Percentiles rank a stretch among this genome's conserved stretches.
phyloP scores from a whole-genome alignment of 1,140 invertebrate species.

The Manduca sexta region DNA sequence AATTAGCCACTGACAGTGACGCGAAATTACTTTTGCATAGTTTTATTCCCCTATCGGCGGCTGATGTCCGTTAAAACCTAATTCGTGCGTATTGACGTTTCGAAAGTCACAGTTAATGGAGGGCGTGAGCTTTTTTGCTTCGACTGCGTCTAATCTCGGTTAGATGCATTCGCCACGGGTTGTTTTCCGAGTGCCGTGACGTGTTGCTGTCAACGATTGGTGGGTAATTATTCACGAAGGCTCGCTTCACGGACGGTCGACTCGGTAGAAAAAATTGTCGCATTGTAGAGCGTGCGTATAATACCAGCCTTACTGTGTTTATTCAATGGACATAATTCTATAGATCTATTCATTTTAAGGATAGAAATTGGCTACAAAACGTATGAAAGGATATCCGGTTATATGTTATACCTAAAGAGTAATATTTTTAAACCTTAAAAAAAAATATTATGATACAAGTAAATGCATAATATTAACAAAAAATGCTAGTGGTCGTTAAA shows the following conservation, averaged over 20 bases:
- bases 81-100: slow-evolving; percentile 68
- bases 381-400: no score
- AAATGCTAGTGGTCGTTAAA: no score
- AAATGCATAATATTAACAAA: no score
- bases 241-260: slow-evolving; percentile 38
- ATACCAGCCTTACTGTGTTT: neutral
- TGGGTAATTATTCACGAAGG: slow-evolving; percentile 66
- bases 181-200: slow-evolving; percentile 59
- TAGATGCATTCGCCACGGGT: slow-evolving; percentile 55
- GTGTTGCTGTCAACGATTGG: slow-evolving; percentile 56
- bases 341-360: no score
- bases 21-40: slow-evolving; percentile 35
- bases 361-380: no score
- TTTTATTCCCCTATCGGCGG: slow-evolving; percentile 28
- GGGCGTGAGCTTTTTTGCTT: slow-evolving; percentile 58
- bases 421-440: no score
- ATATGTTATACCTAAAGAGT: no score
- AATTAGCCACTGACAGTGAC: slow-evolving; percentile 16
- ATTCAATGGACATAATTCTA: no score
- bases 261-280: slow-evolving; percentile 31
- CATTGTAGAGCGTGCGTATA: slow-evolving; percentile 5
- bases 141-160: slow-evolving; percentile 47
- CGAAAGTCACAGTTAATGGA: slow-evolving; percentile 64
- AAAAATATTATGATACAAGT: no score
- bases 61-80: slow-evolving; percentile 49